Percentiles rank a stretch among this genome's conserved stretches.
Conservation (phyloP, 2,888 invertebrate species). For the Coenonympha glycerion region DNA sequence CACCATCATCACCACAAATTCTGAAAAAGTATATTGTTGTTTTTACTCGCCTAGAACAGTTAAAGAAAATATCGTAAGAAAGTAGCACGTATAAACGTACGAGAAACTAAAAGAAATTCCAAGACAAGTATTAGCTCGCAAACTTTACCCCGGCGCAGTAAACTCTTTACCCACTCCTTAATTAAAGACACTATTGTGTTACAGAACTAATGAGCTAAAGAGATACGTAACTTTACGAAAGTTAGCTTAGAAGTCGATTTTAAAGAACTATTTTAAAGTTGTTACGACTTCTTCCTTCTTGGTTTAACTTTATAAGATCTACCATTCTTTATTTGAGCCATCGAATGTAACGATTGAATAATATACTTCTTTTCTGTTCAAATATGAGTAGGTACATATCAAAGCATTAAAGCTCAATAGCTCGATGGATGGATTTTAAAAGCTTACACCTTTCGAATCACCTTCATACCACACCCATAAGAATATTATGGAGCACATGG, state of each 20-base stretch:
- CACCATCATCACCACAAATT: neutral
- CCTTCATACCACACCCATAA: too few relatives aligned
- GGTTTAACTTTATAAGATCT: too few relatives aligned
- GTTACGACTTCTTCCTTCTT: neutral
- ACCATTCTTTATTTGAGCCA: too few relatives aligned
- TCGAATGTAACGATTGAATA: neutral
- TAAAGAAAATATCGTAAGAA: slow-evolving; percentile 14
- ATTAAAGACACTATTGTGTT: slow-evolving; percentile 11
- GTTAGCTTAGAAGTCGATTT: neutral
- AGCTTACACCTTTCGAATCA: too few relatives aligned
- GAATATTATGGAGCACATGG: too few relatives aligned
- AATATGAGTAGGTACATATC: too few relatives aligned
- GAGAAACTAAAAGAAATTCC: slow-evolving; percentile 13
- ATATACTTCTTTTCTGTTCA: neutral
- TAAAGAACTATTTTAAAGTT: neutral
- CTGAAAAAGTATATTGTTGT: neutral
- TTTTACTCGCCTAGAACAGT: slow-evolving; percentile 1
- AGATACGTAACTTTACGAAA: slow-evolving; percentile 1
- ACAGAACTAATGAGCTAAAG: slow-evolving; percentile 6
- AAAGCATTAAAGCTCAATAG: too few relatives aligned
- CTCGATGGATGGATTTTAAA: too few relatives aligned
- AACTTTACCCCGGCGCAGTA: slow-evolving; percentile 10
- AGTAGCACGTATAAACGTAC: slow-evolving; percentile 4
- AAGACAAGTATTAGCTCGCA: slow-evolving; percentile 12
- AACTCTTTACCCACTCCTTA: slow-evolving; percentile 12